Evolutionary conservation across 2,113 vertebrate genomes (phyloP).

Genomic region (Fregata magnificens): DNA sequence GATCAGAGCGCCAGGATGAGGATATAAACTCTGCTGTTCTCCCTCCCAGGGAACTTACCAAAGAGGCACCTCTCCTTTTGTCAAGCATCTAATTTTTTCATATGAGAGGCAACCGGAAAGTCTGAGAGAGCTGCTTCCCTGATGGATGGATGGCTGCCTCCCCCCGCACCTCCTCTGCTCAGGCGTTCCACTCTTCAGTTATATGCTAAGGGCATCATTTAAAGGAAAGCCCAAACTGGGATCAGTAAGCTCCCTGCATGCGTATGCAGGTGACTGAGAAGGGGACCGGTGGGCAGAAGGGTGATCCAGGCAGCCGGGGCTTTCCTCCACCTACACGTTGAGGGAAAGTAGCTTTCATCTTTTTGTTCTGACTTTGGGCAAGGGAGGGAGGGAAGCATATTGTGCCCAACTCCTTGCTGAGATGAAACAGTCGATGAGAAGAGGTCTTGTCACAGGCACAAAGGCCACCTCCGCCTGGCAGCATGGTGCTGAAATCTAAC

Average conservation of each 20-base stretch:
- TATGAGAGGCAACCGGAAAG: not conserved
- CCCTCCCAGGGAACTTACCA: not conserved
- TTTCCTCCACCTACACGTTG: not conserved
- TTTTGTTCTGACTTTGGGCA: not conserved
- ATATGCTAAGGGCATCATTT: not conserved
- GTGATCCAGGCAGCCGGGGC: not conserved
- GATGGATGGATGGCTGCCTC: not conserved
- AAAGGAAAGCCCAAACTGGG: not conserved
- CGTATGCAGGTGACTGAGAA: constrained; percentile 33
- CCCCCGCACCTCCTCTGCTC: not conserved
- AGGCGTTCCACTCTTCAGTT: not conserved
- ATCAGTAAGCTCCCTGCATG: constrained; percentile 13
- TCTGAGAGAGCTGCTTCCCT: not conserved
- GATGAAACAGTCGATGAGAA: constrained; percentile 25
- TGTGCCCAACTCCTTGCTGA: constrained; percentile 1
- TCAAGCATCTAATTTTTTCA: not conserved
- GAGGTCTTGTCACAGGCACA: constrained; percentile 14
- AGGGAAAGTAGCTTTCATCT: not conserved
- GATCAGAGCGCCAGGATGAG: not conserved
- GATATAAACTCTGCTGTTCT: not conserved
- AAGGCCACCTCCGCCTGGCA: constrained; percentile 20
- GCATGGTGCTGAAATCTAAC: constrained; percentile 77
- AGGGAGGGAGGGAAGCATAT: constrained; percentile 7
- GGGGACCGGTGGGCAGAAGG: constrained; percentile 1
- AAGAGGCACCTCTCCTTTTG: not conserved